A percentile compares a stretch with the other conserved stretches of the same genome.
Evolutionary conservation across 2,113 vertebrate species (phyloP).

Genomic region (Etia nguti): DNA sequence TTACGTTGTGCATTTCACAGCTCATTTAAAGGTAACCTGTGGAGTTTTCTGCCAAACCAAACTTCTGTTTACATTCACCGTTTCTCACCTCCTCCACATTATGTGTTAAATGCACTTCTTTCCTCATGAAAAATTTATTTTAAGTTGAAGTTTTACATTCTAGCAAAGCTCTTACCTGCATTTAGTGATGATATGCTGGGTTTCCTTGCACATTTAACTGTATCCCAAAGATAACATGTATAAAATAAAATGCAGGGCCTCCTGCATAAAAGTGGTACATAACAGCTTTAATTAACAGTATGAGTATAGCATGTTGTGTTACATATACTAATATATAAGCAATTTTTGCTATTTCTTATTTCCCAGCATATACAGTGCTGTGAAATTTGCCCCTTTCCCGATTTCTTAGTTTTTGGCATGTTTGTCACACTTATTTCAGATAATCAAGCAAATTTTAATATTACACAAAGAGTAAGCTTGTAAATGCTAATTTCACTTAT

Average conservation of each 20-base stretch:
- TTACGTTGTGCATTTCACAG: not conserved
- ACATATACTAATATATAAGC: not conserved
- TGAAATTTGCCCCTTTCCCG: not conserved
- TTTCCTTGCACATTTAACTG: not conserved
- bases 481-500: not conserved
- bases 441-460: not conserved
- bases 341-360: not conserved
- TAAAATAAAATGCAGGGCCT: not conserved
- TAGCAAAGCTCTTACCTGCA: not conserved
- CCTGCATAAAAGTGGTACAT: not conserved
- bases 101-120: not conserved
- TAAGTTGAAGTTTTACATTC: not conserved
- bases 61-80: not conserved
- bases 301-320: not conserved
- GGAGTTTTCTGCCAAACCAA: not conserved
- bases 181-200: not conserved
- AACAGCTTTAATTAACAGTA: not conserved
- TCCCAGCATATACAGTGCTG: not conserved
- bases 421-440: not conserved
- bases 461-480: not conserved
- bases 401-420: not conserved
- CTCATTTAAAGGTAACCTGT: not conserved
- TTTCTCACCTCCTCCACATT: not conserved
- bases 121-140: not conserved
- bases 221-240: not conserved